Percentiles rank a stretch among this genome's conserved stretches.
Conservation (phyloP, 1,140 invertebrate species). For the Orussus abietinus region DNA sequence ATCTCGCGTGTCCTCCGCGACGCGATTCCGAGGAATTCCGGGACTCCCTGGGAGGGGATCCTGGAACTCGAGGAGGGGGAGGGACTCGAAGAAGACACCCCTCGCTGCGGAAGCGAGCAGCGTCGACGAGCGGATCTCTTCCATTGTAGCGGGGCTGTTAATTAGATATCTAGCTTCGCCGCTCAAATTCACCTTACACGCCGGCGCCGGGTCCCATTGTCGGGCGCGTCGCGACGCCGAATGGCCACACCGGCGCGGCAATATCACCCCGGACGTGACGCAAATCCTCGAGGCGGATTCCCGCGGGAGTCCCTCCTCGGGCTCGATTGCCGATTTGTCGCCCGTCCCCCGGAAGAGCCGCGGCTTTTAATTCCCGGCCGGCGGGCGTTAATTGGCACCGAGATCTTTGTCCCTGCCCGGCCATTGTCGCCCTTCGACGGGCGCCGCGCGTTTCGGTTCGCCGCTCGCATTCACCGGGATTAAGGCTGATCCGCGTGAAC, state of each 20-base stretch:
- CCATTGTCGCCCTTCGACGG: conserved; percentile 1
- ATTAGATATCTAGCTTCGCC: conserved; percentile 51
- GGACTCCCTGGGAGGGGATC: conserved; percentile 38
- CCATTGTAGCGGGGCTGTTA: conserved; percentile 49
- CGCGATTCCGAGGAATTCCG: conserved; percentile 14
- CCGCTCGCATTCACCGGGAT: conserved; percentile 14
- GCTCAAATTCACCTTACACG: conserved; percentile 40
- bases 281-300: conserved; percentile 28
- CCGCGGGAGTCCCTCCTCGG: conserved; percentile 6
- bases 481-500: not conserved
- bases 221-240: conserved; percentile 18
- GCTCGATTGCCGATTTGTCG: too few species aligned
- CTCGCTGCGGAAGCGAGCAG: too few species aligned
- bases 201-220: conserved; percentile 10
- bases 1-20: conserved; percentile 16
- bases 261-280: conserved; percentile 37
- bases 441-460: conserved; percentile 14
- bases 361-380: conserved; percentile 16
- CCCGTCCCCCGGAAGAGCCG: too few species aligned
- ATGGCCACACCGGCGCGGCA: conserved; percentile 25
- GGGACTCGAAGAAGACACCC: too few species aligned
- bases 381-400: conserved; percentile 20
- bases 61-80: too few species aligned
- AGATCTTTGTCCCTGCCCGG: conserved; percentile 16
- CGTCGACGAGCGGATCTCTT: conserved; percentile 45